phyloP scores from a whole-genome alignment of 2,888 invertebrate genomes.

The Gerosis bhagava region DNA sequence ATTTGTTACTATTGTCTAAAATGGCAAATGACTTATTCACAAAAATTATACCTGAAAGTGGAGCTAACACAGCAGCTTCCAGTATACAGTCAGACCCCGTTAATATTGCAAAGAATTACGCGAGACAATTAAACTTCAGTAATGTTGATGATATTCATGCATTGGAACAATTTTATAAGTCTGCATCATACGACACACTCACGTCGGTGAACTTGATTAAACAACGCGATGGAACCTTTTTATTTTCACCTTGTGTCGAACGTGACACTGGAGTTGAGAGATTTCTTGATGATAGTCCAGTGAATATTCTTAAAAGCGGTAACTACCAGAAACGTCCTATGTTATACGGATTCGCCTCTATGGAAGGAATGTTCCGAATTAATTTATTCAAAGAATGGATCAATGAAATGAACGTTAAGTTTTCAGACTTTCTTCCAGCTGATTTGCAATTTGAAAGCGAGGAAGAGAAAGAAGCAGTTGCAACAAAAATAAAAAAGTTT shows the following conservation, averaged over 20 bases:
- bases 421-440: conserved; percentile 52
- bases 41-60: conserved; percentile 55
- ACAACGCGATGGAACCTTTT: conserved; percentile 33
- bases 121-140: conserved; percentile 35
- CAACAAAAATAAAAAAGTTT: conserved; percentile 41
- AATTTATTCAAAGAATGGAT: conserved; percentile 41
- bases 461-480: conserved; percentile 39
- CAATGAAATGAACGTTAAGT: conserved; percentile 48
- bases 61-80: conserved; percentile 40
- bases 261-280: conserved; percentile 31
- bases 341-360: conserved; percentile 44
- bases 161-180: conserved; percentile 50
- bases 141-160: conserved; percentile 41
- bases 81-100: conserved; percentile 47
- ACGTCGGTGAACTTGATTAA: conserved; percentile 30
- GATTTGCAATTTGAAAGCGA: conserved; percentile 40
- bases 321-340: conserved; percentile 43
- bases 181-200: conserved; percentile 39
- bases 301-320: conserved; percentile 40
- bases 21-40: conserved; percentile 47
- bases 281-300: conserved; percentile 45
- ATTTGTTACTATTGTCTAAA: conserved; percentile 49
- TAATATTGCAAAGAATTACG: conserved; percentile 41
- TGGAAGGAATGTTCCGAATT: conserved; percentile 44
- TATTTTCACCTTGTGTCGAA: conserved; percentile 40